These are phyloP conservation scores for Embiotoca jacksoni DNA, from an alignment of 2,113 vertebrate genomes.

Conservation along the genomic window DNA sequence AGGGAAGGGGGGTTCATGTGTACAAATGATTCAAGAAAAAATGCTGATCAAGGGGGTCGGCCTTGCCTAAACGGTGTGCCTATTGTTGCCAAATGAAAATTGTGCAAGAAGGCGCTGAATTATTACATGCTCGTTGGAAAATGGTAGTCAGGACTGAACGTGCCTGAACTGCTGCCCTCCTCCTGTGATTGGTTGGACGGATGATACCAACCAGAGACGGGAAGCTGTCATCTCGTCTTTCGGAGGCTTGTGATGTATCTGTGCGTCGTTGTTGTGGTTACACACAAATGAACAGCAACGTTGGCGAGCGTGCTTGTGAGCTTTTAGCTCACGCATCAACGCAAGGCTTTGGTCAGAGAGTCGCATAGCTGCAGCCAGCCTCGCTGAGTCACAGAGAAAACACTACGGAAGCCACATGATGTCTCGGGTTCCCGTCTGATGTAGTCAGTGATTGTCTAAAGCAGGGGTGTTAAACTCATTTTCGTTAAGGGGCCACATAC, in stretches of 20 bases:
- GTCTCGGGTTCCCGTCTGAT: not conserved
- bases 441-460: not conserved
- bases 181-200: not conserved
- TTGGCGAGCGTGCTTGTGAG: slow-evolving; percentile 23
- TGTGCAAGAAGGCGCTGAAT: slow-evolving; percentile 1
- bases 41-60: slow-evolving; percentile 31
- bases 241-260: slow-evolving; percentile 10
- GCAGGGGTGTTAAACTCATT: not conserved
- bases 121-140: slow-evolving; percentile 10
- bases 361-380: not conserved
- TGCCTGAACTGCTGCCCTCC: not conserved
- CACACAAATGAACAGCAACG: slow-evolving; percentile 38
- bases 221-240: slow-evolving; percentile 34
- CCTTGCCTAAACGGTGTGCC: slow-evolving; percentile 33
- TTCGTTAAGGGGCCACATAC: too few relatives aligned
- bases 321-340: slow-evolving; percentile 37
- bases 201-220: slow-evolving; percentile 28
- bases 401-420: not conserved
- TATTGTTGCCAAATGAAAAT: slow-evolving; percentile 30
- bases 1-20: not conserved
- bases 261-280: slow-evolving; percentile 42
- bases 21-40: slow-evolving; percentile 37
- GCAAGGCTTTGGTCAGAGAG: slow-evolving; percentile 24
- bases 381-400: slow-evolving; percentile 4
- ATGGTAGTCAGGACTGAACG: not conserved